A percentile compares a stretch with the other conserved stretches of the same genome.
These are phyloP conservation scores for Alethe castanea DNA, from an alignment of 2,113 vertebrate species.

Conservation along the genomic window DNA sequence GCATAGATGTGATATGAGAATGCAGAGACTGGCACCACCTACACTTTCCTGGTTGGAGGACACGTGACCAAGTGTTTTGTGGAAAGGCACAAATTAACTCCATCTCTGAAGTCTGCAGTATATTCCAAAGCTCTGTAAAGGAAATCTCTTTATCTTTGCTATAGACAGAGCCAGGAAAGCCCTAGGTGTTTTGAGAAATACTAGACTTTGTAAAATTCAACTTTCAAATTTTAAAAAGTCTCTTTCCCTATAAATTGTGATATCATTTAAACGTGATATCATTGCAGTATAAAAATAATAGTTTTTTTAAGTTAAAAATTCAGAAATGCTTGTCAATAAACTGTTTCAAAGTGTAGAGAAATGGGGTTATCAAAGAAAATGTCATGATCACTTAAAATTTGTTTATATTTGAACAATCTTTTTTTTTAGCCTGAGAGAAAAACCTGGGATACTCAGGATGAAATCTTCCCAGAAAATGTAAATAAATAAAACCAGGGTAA, in stretches of 20 bases:
- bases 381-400: neutral
- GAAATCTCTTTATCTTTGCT: neutral
- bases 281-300: neutral
- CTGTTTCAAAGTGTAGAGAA: neutral
- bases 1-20: fast-evolving
- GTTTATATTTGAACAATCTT: neutral
- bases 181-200: neutral
- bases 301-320: neutral
- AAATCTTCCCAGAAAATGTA: neutral
- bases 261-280: neutral
- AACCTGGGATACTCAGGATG: neutral
- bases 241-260: neutral
- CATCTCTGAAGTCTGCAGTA: neutral
- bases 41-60: neutral
- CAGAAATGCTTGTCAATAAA: neutral
- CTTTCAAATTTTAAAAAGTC: neutral
- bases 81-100: neutral
- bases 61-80: fast-evolving
- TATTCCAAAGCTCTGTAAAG: neutral
- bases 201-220: neutral
- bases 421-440: neutral
- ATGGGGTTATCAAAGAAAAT: neutral
- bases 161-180: neutral
- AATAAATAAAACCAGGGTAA: neutral
- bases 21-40: neutral